Evolutionary conservation across 2,888 invertebrate genomes (phyloP).

Genomic region (Caenorhabditis doughertyi): DNA sequence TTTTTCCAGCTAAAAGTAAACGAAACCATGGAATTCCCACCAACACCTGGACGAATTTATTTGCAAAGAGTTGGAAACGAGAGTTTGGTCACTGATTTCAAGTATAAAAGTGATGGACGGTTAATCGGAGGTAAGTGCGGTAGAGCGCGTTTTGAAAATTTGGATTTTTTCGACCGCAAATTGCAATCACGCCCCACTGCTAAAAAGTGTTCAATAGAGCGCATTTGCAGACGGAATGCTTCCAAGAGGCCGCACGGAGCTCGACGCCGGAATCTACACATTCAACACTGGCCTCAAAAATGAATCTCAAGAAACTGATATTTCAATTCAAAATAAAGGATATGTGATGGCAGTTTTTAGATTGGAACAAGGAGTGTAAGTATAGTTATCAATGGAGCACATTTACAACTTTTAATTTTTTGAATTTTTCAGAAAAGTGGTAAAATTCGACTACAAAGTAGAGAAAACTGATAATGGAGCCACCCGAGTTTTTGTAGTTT

Average conservation of each 20-base stretch:
- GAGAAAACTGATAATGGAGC: constrained; percentile 78
- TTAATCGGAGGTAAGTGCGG: constrained; percentile 42
- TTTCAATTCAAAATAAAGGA: constrained; percentile 67
- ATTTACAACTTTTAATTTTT: neutral
- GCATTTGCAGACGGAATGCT: constrained; percentile 51
- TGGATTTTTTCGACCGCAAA: no score
- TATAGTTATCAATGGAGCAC: neutral
- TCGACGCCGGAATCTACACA: constrained; percentile 65
- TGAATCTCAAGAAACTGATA: constrained; percentile 57
- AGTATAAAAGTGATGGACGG: constrained; percentile 41
- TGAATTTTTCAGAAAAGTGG: constrained; percentile 48
- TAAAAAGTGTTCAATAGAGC: neutral
- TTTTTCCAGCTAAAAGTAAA: constrained; percentile 68
- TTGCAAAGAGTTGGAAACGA: constrained; percentile 72
- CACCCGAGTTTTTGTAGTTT: constrained; percentile 74
- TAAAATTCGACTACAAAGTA: constrained; percentile 68
- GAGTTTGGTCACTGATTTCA: constrained; percentile 54
- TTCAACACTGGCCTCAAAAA: constrained; percentile 58
- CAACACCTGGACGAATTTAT: constrained; percentile 58
- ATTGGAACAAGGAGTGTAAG: constrained; percentile 59
- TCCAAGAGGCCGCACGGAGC: constrained; percentile 62
- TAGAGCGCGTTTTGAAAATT: neutral
- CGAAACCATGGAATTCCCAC: constrained; percentile 68
- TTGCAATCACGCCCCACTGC: no score
- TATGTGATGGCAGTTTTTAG: constrained; percentile 74